Evolutionary conservation across 92 coral and sea anemone genomes (phyloP), one percentile per base, ranked within the genome.

Genomic region (Metridium senile): DNA sequence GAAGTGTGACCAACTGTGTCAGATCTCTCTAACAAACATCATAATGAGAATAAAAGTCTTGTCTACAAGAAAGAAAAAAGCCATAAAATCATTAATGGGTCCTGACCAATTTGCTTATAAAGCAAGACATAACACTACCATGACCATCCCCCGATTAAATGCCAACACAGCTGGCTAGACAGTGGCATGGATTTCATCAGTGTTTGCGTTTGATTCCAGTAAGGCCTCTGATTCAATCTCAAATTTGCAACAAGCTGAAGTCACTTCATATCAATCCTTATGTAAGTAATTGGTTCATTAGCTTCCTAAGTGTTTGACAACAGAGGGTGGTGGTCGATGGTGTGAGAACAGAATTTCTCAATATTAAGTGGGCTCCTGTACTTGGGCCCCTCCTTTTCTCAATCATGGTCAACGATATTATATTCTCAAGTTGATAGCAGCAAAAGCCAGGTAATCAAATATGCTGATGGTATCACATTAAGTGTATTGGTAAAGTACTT

Each of bases 181-280:
- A 51, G 33, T 11, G 49, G 13, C 7, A 34, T 53, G 2, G 57
- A 66, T 49, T 66, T 68, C 33, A 66, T 69, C 31, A 69, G 78
- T 78, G 11, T 78, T 65, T 35, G 17, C 77, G 1, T 78, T 78
- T 52, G 58, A 78, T 57, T 69, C 66, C 57, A 69, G 77, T 58
- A 78, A 69, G 59, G 83, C 83, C 20, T 68, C 66, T 69, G 76
- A 78, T 32, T 30, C 68, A 46, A 74, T 68, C 20, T 69, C 68
- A 21, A 74, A 68, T 26, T 21, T 78, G 76, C 25, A 33, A 68
- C n/a, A 67, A 78, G 76, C 17, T 78, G 30, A 78, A 68, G 66
- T 35, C 30, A 52, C 30, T 47, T 7, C n/a, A 7, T n/a, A n/a
- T n/a, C n/a, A n/a, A n/a, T n/a, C n/a, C n/a, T n/a, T n/a, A n/a